Evolutionary conservation across 2,797 vertebrate species (phyloP).

Genomic region (Pipistrellus pipistrellus): DNA sequence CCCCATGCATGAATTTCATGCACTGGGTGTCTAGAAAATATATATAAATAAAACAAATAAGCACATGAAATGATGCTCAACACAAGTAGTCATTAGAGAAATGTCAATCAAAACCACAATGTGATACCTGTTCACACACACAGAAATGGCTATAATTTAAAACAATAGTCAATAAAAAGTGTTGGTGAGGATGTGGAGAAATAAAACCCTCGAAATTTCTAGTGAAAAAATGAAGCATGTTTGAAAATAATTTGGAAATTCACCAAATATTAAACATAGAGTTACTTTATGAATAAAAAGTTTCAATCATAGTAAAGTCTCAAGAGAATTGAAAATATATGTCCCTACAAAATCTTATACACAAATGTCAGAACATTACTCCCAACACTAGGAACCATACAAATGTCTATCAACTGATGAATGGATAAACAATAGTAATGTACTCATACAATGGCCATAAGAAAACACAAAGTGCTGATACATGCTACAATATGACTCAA

Average conservation of each 20-base stretch:
- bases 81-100: not conserved
- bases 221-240: not conserved
- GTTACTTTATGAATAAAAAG: not conserved
- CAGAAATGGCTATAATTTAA: not conserved
- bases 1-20: accelerated
- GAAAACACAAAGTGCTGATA: not conserved
- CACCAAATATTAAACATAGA: not conserved
- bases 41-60: too few relatives aligned
- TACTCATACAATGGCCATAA: not conserved
- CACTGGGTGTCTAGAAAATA: too few relatives aligned
- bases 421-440: not conserved
- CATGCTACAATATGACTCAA: not conserved
- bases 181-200: not conserved
- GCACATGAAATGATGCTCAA: too few relatives aligned
- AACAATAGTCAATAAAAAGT: not conserved
- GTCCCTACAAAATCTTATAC: not conserved
- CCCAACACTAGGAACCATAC: not conserved
- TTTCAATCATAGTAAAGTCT: conserved; percentile 19
- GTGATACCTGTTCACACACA: not conserved
- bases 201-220: not conserved
- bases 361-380: not conserved
- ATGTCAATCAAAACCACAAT: not conserved
- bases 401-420: not conserved
- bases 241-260: conserved; percentile 26
- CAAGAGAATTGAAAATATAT: not conserved